A percentile compares a stretch with the other conserved stretches of the same genome.
These are phyloP conservation scores for Thamnaconus septentrionalis DNA, from an alignment of 2,113 vertebrate genomes.

Conservation along the genomic window DNA sequence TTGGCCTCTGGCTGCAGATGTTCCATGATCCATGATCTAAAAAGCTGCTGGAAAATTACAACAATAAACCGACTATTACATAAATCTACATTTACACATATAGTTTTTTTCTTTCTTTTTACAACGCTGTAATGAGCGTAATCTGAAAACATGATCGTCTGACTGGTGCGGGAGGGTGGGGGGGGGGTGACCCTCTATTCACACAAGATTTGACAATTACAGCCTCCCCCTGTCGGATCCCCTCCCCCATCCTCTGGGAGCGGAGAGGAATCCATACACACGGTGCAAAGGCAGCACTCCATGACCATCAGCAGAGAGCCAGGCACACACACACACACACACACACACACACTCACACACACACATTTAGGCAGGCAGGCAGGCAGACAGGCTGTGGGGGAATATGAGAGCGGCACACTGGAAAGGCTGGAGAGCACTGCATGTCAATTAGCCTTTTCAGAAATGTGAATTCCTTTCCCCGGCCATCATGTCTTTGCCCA, in stretches of 20 bases:
- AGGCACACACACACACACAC: slow-evolving; percentile 40
- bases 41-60: slow-evolving; percentile 42
- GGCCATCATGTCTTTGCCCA: slow-evolving; percentile 51
- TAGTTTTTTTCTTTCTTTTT: neutral
- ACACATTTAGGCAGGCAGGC: neutral
- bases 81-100: no score
- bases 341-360: slow-evolving; percentile 27
- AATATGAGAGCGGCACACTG: slow-evolving; percentile 64
- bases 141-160: slow-evolving; percentile 48
- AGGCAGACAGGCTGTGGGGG: slow-evolving; percentile 50
- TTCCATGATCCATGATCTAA: slow-evolving; percentile 42
- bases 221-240: slow-evolving; percentile 64
- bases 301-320: slow-evolving; percentile 65
- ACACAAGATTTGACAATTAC: slow-evolving; percentile 77
- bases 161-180: slow-evolving; percentile 4
- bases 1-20: slow-evolving; percentile 50
- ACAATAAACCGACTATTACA: slow-evolving; percentile 39
- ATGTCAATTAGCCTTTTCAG: slow-evolving; percentile 72
- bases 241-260: slow-evolving; percentile 71
- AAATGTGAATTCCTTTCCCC: slow-evolving; percentile 67
- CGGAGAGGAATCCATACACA: slow-evolving; percentile 68
- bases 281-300: slow-evolving; percentile 64
- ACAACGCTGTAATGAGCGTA: slow-evolving; percentile 52
- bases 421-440: slow-evolving; percentile 61
- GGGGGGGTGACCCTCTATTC: slow-evolving; percentile 63